Evolutionary conservation across 1,140 invertebrate species (phyloP).

Genomic region (Musca vetustissima): DNA sequence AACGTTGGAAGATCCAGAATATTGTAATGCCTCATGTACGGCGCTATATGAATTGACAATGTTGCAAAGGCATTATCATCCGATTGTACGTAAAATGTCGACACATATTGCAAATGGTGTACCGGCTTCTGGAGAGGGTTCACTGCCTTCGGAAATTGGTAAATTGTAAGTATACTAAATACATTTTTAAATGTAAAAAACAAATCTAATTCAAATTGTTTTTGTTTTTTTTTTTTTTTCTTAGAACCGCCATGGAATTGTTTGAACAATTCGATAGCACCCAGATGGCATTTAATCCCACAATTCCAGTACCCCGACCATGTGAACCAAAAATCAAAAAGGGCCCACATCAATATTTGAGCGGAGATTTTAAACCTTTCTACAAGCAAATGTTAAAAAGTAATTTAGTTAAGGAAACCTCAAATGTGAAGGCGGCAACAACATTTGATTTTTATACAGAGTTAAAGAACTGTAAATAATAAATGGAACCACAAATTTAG

Average conservation of each 20-base stretch:
- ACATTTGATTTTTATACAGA: conserved; percentile 20
- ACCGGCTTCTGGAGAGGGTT: conserved; percentile 61
- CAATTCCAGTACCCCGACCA: conserved; percentile 59
- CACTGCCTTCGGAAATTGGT: conserved; percentile 62
- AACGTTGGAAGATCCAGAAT: conserved; percentile 83
- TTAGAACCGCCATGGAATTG: conserved; percentile 58
- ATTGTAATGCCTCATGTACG: conserved; percentile 78
- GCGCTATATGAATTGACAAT: conserved; percentile 74
- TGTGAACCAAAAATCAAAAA: conserved; percentile 45
- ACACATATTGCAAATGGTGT: conserved; percentile 62
- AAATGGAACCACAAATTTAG: conserved; percentile 7
- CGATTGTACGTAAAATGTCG: conserved; percentile 65
- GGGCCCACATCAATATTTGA: conserved; percentile 38
- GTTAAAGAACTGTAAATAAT: conserved; percentile 9
- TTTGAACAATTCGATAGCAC: conserved; percentile 64
- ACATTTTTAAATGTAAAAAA: too few species aligned
- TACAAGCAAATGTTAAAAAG: conserved; percentile 32
- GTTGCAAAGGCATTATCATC: conserved; percentile 72
- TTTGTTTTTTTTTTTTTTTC: background rate
- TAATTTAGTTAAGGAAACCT: background rate
- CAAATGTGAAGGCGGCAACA: background rate
- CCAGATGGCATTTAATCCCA: conserved; percentile 67
- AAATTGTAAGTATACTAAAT: conserved; percentile 68
- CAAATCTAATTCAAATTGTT: too few species aligned
- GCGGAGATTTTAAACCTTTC: conserved; percentile 38